Evolutionary conservation across 2,113 vertebrate species (phyloP).

Genomic region (Alligator sinensis): DNA sequence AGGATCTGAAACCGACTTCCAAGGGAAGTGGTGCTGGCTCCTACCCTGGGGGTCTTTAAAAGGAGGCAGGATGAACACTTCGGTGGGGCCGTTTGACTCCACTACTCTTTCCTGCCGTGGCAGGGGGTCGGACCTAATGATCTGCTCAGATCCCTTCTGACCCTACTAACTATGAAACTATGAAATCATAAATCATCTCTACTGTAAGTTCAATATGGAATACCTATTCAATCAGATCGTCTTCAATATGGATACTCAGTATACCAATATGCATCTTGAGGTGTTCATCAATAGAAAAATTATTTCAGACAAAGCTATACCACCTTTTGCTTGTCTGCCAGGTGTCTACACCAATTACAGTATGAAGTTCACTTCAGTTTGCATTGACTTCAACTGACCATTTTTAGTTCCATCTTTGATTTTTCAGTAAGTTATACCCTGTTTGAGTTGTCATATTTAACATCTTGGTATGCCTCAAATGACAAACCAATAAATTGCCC

Average conservation of each 20-base stretch:
- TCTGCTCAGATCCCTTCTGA: too few relatives aligned
- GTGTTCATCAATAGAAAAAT: background rate
- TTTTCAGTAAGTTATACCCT: background rate
- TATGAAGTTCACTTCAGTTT: background rate
- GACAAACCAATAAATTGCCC: background rate
- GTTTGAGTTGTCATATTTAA: background rate
- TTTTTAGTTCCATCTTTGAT: slow-evolving; percentile 1
- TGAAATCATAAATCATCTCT: background rate
- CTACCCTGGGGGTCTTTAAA: background rate
- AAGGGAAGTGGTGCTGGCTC: too few relatives aligned
- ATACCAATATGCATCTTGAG: background rate
- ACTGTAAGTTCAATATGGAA: background rate
- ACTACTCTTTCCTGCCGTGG: too few relatives aligned
- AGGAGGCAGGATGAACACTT: too few relatives aligned
- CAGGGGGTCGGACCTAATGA: too few relatives aligned
- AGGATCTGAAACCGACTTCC: too few relatives aligned
- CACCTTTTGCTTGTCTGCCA: background rate
- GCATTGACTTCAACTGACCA: background rate
- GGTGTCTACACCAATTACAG: background rate
- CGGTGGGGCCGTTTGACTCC: too few relatives aligned
- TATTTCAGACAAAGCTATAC: background rate
- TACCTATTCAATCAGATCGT: too few relatives aligned
- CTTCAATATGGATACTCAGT: background rate
- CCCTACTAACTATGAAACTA: too few relatives aligned
- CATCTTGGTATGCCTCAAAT: background rate